A percentile compares a stretch with the other conserved stretches of the same genome.
Evolutionary conservation across 2,113 vertebrate species (phyloP).

Genomic region (Anthoscopus minutus): DNA sequence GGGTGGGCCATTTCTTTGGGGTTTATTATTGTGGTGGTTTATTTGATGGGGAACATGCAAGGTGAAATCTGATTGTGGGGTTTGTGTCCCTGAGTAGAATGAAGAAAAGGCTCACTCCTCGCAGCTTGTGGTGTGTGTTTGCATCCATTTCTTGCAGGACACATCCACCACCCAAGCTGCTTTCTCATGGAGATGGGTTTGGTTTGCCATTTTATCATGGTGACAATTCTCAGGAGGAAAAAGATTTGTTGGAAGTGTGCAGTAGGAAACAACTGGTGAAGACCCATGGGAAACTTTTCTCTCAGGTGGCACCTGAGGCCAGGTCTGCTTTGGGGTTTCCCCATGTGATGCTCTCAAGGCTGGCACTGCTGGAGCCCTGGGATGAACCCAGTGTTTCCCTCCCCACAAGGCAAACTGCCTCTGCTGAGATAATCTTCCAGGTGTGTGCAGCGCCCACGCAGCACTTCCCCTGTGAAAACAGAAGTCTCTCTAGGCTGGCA

Average conservation of each 20-base stretch:
- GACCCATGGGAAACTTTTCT: background rate
- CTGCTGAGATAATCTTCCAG: background rate
- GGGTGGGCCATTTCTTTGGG: background rate
- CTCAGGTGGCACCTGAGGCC: background rate
- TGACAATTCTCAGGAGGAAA: background rate
- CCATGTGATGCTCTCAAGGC: fast-evolving
- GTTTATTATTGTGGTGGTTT: background rate
- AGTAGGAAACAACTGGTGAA: background rate
- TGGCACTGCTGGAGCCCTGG: background rate
- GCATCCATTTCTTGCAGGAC: background rate
- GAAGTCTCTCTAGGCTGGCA: background rate
- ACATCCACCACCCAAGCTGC: background rate
- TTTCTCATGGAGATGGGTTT: background rate
- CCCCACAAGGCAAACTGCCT: fast-evolving
- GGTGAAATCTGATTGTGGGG: background rate
- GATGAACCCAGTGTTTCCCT: background rate
- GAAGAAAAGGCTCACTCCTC: background rate
- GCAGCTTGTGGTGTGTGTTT: fast-evolving
- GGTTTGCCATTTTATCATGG: background rate
- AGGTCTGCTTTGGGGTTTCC: background rate
- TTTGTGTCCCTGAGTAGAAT: background rate
- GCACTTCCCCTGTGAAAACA: background rate
- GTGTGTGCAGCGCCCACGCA: fast-evolving
- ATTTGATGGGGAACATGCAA: background rate
- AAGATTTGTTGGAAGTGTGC: background rate